Conservation (phyloP, 2,888 invertebrate genomes). For the Hofmannophila pseudospretella region DNA sequence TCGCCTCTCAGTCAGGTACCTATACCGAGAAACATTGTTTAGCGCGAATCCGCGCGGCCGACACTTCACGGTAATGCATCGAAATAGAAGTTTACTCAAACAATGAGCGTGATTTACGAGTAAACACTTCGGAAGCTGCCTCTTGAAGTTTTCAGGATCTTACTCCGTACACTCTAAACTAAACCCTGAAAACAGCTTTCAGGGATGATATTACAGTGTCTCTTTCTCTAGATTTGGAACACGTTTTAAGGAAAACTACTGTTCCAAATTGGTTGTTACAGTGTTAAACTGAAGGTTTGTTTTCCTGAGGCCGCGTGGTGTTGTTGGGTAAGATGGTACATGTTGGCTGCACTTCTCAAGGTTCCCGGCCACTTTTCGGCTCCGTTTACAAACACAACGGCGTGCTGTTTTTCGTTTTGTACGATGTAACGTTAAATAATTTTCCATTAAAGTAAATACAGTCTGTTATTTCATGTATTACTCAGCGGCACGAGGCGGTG, state of each 20-base stretch:
- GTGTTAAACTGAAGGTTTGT: slow-evolving; percentile 21
- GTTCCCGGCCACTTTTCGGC: slow-evolving; percentile 45
- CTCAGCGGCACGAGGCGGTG: slow-evolving; percentile 12
- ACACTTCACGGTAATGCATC: slow-evolving; percentile 61
- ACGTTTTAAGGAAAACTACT: slow-evolving; percentile 22
- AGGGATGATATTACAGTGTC: slow-evolving; percentile 27
- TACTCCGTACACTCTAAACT: slow-evolving; percentile 22
- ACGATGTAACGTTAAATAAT: slow-evolving; percentile 58
- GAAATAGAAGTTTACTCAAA: slow-evolving; percentile 73
- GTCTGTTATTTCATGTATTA: slow-evolving; percentile 26
- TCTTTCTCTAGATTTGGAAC: slow-evolving; percentile 14
- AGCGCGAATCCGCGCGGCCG: slow-evolving; percentile 43
- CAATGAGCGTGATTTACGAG: slow-evolving; percentile 71
- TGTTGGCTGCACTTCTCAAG: slow-evolving; percentile 65
- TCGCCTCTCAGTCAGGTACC: slow-evolving; percentile 42
- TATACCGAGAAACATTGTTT: slow-evolving; percentile 55
- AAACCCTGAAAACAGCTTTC: slow-evolving; percentile 27
- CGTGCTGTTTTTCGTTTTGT: slow-evolving; percentile 59
- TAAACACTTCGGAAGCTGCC: slow-evolving; percentile 59
- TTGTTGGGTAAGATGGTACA: slow-evolving; percentile 50
- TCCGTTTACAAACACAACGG: slow-evolving; percentile 64
- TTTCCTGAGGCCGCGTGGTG: slow-evolving; percentile 19
- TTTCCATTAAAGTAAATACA: slow-evolving; percentile 49
- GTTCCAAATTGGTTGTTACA: slow-evolving; percentile 25
- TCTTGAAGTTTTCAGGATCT: slow-evolving; percentile 37